A percentile compares a stretch with the other conserved stretches of the same genome.
Conservation (phyloP, 2,113 vertebrate genomes). For the Micronisus gabar region DNA sequence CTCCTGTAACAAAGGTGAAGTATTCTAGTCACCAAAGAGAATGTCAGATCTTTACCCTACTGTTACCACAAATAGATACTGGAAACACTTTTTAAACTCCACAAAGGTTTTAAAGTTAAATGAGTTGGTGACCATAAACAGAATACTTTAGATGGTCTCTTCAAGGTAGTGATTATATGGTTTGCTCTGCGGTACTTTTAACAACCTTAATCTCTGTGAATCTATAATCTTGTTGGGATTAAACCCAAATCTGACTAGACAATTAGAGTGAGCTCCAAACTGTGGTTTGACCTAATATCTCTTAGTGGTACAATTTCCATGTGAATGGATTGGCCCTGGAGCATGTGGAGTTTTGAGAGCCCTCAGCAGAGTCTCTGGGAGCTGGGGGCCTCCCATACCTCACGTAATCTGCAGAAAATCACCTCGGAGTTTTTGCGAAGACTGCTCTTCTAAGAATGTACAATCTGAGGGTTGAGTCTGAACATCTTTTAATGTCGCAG, state of each 20-base stretch:
- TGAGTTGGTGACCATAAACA: background rate
- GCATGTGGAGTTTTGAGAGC: background rate
- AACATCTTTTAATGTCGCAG: background rate
- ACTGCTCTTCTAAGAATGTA: background rate
- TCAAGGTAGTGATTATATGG: background rate
- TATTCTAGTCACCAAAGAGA: background rate
- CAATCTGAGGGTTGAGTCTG: background rate
- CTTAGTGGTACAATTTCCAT: background rate
- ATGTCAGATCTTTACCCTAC: background rate
- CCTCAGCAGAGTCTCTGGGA: background rate
- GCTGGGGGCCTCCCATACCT: background rate
- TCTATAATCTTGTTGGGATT: conserved; percentile 49
- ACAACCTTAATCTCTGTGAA: conserved; percentile 17
- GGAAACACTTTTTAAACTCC: background rate
- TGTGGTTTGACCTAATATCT: background rate
- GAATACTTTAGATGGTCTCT: background rate
- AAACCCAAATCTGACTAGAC: conserved; percentile 1
- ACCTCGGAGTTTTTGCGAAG: background rate
- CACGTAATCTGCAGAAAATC: background rate
- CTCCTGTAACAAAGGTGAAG: background rate
- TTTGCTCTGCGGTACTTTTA: conserved; percentile 35
- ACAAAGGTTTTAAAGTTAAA: background rate
- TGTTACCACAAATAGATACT: background rate
- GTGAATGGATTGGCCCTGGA: background rate
- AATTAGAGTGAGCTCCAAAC: conserved; percentile 10